phyloP scores from a whole-genome alignment of 1,140 invertebrate genomes.

The Drosophila ambigua region DNA sequence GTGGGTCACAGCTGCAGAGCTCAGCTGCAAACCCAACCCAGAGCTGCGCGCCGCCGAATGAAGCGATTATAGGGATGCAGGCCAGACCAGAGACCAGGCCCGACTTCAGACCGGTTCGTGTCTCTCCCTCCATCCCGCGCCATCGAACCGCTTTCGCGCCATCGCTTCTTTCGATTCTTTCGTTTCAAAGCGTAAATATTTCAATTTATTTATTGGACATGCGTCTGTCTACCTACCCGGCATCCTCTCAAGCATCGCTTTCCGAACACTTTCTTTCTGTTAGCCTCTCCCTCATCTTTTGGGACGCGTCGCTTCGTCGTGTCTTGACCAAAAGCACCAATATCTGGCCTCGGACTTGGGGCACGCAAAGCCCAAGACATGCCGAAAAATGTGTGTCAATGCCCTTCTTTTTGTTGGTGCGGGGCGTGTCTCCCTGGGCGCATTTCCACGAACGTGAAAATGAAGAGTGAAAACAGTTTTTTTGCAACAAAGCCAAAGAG shows the following conservation, averaged over 20 bases:
- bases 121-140: not conserved
- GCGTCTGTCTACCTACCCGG: slow-evolving; percentile 39
- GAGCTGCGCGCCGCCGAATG: slow-evolving; percentile 41
- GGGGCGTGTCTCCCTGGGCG: slow-evolving; percentile 52
- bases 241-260: slow-evolving; percentile 21
- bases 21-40: slow-evolving; percentile 19
- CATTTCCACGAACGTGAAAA: slow-evolving; percentile 77
- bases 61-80: slow-evolving; percentile 73
- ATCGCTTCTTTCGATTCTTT: slow-evolving; percentile 54
- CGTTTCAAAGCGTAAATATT: slow-evolving; percentile 67
- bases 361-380: slow-evolving; percentile 50
- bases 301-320: slow-evolving; percentile 42
- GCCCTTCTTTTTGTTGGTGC: slow-evolving; percentile 58
- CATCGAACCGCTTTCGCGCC: slow-evolving; percentile 13
- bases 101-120: not conserved
- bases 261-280: slow-evolving; percentile 52
- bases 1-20: slow-evolving; percentile 74
- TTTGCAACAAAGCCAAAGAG: slow-evolving; percentile 62
- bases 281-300: slow-evolving; percentile 33
- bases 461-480: slow-evolving; percentile 73
- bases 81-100: slow-evolving; percentile 29
- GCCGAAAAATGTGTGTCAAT: slow-evolving; percentile 65
- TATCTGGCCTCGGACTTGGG: slow-evolving; percentile 40
- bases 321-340: slow-evolving; percentile 58
- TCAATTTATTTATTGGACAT: slow-evolving; percentile 79